Base-by-base conservation (phyloP, 2,113 vertebrate species). In the Kryptolebias marmoratus region DNA sequence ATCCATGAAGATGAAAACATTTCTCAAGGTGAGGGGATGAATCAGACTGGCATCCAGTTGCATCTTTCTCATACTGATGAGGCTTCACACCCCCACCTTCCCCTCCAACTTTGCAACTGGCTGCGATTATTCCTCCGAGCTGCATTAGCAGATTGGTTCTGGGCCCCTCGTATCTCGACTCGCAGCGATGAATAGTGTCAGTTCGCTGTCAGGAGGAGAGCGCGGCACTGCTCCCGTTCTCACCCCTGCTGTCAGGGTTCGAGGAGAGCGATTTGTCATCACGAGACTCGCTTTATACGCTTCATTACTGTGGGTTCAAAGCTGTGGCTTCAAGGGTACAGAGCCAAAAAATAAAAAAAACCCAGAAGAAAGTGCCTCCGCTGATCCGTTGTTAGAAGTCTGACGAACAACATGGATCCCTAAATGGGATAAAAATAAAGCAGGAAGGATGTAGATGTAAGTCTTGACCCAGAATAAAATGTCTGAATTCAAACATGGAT, bases 121-220 rank as follows among this genome's bases (percentile, higher is more conserved):
- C 71, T 71, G 72, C 49, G 44, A 84, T 85, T 77, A 83, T 75
- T 83, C 75, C 62, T 45, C 71, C 14, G 68, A 71, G 71, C 69
- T 71, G 68, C 88, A 86, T 89, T 87, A 91, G 88, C 77, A 85
- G 88, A 91, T 89, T 89, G 80, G 63, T 79, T 82, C 67, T 42
- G 62, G 8, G 22, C 67, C 71, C 64, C 22, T 22, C 55, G 53
- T 71, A 75, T 75, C 75, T 83, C 67, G 61, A 39, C 73, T 74
- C 73, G n/a, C 49, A 61, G 73, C 28, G 50, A 86, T 76, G 79
- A 83, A 71, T 75, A 77, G 78, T 71, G 73, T 72, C 82, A 81
- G 65, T 68, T 79, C 64, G 28, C 80, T 82, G 79, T 89, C 77
- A 70, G 59, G 77, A 70, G 28, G 75, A 75, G 68, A 79, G 71